A percentile compares a stretch with the other conserved stretches of the same genome.
Evolutionary conservation across 2,888 invertebrate species (phyloP).

Genomic region (Ochropleura leucogaster): DNA sequence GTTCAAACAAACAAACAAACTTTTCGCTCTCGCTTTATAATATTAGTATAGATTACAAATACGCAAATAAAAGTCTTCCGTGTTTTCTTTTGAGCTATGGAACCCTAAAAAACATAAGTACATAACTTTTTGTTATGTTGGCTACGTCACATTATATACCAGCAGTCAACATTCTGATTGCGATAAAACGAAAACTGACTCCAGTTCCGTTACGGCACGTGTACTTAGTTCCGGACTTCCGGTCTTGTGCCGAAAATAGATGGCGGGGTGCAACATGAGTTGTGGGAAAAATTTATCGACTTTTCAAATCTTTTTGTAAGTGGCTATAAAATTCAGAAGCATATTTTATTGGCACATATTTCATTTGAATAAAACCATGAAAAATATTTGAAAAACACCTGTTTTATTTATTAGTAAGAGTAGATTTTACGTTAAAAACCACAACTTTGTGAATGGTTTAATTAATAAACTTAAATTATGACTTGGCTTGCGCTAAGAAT

Average conservation of each 20-base stretch:
- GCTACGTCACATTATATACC: constrained; percentile 10
- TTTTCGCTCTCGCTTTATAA: too few relatives aligned
- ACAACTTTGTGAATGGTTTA: constrained; percentile 5
- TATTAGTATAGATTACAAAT: too few relatives aligned
- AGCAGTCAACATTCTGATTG: constrained; percentile 49
- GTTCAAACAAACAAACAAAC: too few relatives aligned
- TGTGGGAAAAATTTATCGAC: constrained; percentile 85
- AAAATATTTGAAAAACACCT: constrained; percentile 34
- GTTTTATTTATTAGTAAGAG: constrained; percentile 19
- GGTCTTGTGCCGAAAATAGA: constrained; percentile 69
- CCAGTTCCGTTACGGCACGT: constrained; percentile 76
- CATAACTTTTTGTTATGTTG: background rate
- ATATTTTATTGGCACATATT: constrained; percentile 32
- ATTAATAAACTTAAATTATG: constrained; percentile 5
- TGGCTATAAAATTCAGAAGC: constrained; percentile 23
- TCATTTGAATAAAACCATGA: constrained; percentile 29
- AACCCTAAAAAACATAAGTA: too few relatives aligned
- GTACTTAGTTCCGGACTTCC: constrained; percentile 75
- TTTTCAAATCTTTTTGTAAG: constrained; percentile 62
- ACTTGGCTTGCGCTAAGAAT: constrained; percentile 25
- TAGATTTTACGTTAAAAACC: constrained; percentile 6
- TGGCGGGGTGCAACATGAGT: constrained; percentile 49
- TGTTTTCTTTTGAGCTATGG: too few relatives aligned
- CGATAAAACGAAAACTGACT: constrained; percentile 72
- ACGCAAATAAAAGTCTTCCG: too few relatives aligned